These are phyloP conservation scores for Hirtodrosophila alboralis DNA, from an alignment of 2,888 invertebrate genomes.

Conservation along the genomic window DNA sequence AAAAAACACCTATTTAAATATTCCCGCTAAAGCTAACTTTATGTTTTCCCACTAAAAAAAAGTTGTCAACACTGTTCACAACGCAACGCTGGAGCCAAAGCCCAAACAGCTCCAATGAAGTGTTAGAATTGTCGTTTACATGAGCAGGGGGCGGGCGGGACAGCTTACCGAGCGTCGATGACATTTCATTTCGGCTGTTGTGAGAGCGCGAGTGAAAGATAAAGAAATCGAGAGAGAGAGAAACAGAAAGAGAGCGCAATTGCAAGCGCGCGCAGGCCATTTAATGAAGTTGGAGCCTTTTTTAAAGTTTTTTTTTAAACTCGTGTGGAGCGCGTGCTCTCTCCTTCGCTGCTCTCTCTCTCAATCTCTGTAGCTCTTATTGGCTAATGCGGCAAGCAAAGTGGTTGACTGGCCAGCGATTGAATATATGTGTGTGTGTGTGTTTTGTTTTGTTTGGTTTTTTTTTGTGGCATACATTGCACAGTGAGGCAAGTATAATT, in stretches of 20 bases:
- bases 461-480: slow-evolving; percentile 61
- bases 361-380: slow-evolving; percentile 51
- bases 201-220: slow-evolving; percentile 8
- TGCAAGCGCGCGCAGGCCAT: slow-evolving; percentile 50
- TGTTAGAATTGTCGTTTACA: slow-evolving; percentile 65
- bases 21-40: too few species aligned
- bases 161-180: slow-evolving; percentile 36
- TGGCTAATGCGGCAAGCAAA: slow-evolving; percentile 74
- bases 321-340: slow-evolving; percentile 52
- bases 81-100: slow-evolving; percentile 35
- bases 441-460: slow-evolving; percentile 61
- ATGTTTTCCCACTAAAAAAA: too few species aligned
- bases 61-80: slow-evolving; percentile 8
- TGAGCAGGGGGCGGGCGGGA: slow-evolving; percentile 5
- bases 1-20: too few species aligned
- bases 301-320: slow-evolving; percentile 34
- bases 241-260: slow-evolving; percentile 33
- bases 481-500: slow-evolving; percentile 51
- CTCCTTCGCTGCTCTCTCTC: slow-evolving; percentile 11
- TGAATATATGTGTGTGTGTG: slow-evolving; percentile 23
- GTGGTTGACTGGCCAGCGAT: slow-evolving; percentile 61
- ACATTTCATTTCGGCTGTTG: slow-evolving; percentile 19
- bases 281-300: slow-evolving; percentile 61
- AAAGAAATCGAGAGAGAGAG: slow-evolving; percentile 20
- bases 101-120: slow-evolving; percentile 70